These are phyloP conservation scores for Megalurothrips usitatus DNA, from an alignment of 2,888 invertebrate genomes.

Conservation along the genomic window DNA sequence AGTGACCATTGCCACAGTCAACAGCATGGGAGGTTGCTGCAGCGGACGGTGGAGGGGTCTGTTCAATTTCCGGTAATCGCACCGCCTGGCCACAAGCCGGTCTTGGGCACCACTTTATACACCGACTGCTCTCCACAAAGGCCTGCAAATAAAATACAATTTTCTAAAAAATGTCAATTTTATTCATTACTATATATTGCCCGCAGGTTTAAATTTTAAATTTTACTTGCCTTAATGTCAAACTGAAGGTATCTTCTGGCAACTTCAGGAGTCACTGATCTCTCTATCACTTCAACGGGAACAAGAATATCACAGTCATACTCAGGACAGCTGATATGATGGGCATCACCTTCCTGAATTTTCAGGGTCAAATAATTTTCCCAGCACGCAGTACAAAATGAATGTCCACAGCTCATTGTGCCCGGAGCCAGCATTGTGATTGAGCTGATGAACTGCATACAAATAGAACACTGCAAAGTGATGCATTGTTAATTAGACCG, in stretches of 20 bases:
- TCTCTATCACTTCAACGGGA: slow-evolving; percentile 62
- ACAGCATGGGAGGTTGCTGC: slow-evolving; percentile 55
- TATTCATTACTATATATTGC: background rate
- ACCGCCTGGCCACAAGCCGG: slow-evolving; percentile 64
- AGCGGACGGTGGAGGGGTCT: slow-evolving; percentile 40
- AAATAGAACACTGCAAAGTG: slow-evolving; percentile 57
- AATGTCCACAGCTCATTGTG: slow-evolving; percentile 58
- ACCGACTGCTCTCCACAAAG: slow-evolving; percentile 64
- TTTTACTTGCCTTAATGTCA: slow-evolving; percentile 57
- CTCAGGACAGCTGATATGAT: slow-evolving; percentile 62
- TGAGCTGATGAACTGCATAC: slow-evolving; percentile 50
- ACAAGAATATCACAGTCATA: slow-evolving; percentile 60
- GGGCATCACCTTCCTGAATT: slow-evolving; percentile 61
- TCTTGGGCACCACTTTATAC: slow-evolving; percentile 66
- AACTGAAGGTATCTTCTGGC: slow-evolving; percentile 62
- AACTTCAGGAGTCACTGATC: slow-evolving; percentile 61
- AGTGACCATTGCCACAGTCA: slow-evolving; percentile 65
- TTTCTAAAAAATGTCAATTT: background rate
- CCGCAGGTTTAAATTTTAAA: background rate
- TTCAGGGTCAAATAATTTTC: slow-evolving; percentile 60
- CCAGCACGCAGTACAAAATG: slow-evolving; percentile 63
- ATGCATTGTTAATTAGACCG: background rate
- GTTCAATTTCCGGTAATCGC: slow-evolving; percentile 55
- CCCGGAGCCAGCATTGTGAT: slow-evolving; percentile 50
- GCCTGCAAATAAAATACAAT: slow-evolving; percentile 48